Conservation (phyloP, 2,113 vertebrate genomes). For the Trematomus loennbergii region DNA sequence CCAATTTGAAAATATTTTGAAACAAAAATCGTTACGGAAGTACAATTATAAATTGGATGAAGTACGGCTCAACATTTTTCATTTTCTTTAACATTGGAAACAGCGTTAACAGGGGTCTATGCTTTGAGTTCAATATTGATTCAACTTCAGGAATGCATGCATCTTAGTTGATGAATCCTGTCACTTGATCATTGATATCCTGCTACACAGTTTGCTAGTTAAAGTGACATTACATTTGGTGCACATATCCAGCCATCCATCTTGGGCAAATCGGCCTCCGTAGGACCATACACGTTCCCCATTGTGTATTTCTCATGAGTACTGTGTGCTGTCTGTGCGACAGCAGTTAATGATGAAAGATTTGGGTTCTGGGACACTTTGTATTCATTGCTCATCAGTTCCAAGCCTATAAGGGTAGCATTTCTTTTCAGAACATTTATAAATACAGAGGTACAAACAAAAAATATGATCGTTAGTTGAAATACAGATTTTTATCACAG, state of each 20-base stretch:
- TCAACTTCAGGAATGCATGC: neutral
- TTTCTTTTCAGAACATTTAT: neutral
- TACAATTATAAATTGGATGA: too few relatives aligned
- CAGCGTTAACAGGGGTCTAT: neutral
- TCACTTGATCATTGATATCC: neutral
- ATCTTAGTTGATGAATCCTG: neutral
- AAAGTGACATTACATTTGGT: conserved; percentile 17
- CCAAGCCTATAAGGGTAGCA: neutral
- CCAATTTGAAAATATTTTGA: too few relatives aligned
- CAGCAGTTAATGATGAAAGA: conserved; percentile 33
- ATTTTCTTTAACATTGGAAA: too few relatives aligned
- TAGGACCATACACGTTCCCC: conserved; percentile 11
- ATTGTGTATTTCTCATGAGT: conserved; percentile 17
- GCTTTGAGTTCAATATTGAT: neutral
- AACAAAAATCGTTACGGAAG: too few relatives aligned
- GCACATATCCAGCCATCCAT: conserved; percentile 4
- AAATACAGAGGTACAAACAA: neutral
- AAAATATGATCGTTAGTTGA: neutral
- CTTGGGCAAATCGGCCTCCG: conserved; percentile 8
- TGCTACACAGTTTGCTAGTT: neutral
- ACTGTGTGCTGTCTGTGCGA: neutral
- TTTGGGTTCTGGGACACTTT: neutral
- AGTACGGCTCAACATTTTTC: too few relatives aligned
- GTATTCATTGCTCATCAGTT: neutral
- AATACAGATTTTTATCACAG: neutral